Evolutionary conservation across 2,797 vertebrate genomes (phyloP).

Genomic region (Pseudochirops corinnae): DNA sequence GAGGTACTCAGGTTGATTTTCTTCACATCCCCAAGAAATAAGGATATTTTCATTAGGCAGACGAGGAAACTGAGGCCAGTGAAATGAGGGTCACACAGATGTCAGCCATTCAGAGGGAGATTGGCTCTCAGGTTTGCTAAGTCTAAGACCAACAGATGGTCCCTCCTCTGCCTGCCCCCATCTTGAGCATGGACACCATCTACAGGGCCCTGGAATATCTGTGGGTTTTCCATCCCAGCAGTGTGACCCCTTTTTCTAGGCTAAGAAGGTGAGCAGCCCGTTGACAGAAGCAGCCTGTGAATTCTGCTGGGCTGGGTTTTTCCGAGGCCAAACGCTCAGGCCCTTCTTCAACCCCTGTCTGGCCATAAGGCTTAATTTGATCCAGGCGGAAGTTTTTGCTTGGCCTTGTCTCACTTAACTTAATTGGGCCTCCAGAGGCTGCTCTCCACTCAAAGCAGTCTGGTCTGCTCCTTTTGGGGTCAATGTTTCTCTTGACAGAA

Average conservation of each 20-base stretch:
- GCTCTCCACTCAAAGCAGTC: constrained; percentile 46
- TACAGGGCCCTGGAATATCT: fast-evolving
- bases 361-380: constrained; percentile 56
- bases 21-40: background rate
- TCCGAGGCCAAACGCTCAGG: background rate
- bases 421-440: constrained; percentile 7
- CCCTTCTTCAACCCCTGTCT: constrained; percentile 39
- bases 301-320: constrained; percentile 39
- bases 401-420: constrained; percentile 38
- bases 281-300: constrained; percentile 21
- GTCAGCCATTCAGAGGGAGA: background rate
- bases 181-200: background rate
- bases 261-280: background rate
- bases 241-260: background rate
- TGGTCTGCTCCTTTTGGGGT: background rate
- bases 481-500: constrained; percentile 21
- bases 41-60: background rate
- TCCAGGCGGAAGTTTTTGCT: constrained; percentile 49
- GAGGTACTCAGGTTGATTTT: too few relatives aligned
- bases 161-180: background rate
- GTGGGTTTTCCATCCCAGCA: fast-evolving
- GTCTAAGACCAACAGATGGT: background rate
- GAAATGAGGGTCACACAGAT: background rate
- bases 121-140: background rate
- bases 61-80: background rate